Evolutionary conservation across 2,797 vertebrate genomes (phyloP).

Genomic region (Leuciscus waleckii): DNA sequence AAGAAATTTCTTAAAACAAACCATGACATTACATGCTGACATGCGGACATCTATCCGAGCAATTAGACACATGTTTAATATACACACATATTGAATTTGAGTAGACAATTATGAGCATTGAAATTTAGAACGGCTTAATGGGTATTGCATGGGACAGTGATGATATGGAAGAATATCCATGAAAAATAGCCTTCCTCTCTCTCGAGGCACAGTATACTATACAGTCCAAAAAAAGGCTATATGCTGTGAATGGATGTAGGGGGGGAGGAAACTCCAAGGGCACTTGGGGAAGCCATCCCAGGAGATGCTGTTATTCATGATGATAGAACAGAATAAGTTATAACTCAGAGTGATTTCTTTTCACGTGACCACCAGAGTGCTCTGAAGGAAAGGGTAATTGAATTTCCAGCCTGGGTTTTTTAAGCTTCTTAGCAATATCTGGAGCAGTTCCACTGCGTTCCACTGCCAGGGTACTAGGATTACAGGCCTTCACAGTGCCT

Average conservation of each 20-base stretch:
- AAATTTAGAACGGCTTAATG: constrained; percentile 57
- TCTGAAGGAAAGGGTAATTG: constrained; percentile 72
- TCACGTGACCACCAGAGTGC: constrained; percentile 67
- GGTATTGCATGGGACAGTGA: constrained; percentile 57
- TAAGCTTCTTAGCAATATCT: constrained; percentile 58
- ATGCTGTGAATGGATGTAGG: neutral
- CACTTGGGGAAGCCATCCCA: constrained; percentile 26
- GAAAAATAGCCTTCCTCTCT: constrained; percentile 65
- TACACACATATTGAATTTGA: constrained; percentile 58
- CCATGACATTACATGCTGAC: constrained; percentile 49
- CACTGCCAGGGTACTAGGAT: constrained; percentile 70
- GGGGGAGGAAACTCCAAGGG: neutral
- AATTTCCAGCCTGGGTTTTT: constrained; percentile 74
- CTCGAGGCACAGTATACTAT: constrained; percentile 43
- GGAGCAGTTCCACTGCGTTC: constrained; percentile 70
- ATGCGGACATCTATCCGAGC: constrained; percentile 1
- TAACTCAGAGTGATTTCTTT: constrained; percentile 52
- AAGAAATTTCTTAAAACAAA: constrained; percentile 40
- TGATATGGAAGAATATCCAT: constrained; percentile 61
- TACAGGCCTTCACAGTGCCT: constrained; percentile 62
- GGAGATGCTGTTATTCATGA: constrained; percentile 59
- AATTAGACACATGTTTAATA: constrained; percentile 46
- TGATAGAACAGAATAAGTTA: constrained; percentile 36
- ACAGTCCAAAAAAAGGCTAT: constrained; percentile 39
- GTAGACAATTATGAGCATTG: constrained; percentile 50